phyloP scores from a whole-genome alignment of 2,113 vertebrate species.

The Enhydra lutris region DNA sequence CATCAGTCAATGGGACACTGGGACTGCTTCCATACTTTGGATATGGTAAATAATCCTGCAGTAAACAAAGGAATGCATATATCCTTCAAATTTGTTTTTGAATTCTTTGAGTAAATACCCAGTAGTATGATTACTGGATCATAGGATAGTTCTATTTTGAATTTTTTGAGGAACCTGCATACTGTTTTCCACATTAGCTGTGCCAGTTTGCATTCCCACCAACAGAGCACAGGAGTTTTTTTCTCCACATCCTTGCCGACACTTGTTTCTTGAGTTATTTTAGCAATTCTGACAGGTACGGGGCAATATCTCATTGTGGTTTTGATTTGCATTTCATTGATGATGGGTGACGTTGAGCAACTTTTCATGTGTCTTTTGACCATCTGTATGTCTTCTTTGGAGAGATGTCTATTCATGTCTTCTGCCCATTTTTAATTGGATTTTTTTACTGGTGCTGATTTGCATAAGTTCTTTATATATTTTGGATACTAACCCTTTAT shows the following conservation, averaged over 20 bases:
- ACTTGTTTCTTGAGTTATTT: background rate
- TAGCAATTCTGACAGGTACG: background rate
- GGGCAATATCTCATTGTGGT: background rate
- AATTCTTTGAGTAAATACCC: no score
- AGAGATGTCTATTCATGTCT: no score
- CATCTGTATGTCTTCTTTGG: no score
- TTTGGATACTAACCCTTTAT: no score
- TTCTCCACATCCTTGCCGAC: background rate
- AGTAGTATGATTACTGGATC: no score
- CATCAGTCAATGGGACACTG: background rate
- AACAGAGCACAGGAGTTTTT: background rate
- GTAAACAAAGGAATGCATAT: background rate
- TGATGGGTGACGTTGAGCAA: background rate
- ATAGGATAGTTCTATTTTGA: no score
- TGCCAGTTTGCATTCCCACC: no score
- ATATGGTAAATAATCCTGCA: background rate
- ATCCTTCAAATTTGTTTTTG: background rate
- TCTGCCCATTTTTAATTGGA: no score
- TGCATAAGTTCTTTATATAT: no score
- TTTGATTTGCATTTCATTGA: background rate
- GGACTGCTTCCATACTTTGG: background rate
- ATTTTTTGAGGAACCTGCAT: no score
- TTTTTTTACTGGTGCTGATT: no score
- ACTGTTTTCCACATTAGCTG: no score
- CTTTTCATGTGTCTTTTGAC: background rate